Evolutionary conservation across 2,113 vertebrate species (phyloP), one percentile per base, ranked within the genome.

Genomic region (Chionodraco myersi): DNA sequence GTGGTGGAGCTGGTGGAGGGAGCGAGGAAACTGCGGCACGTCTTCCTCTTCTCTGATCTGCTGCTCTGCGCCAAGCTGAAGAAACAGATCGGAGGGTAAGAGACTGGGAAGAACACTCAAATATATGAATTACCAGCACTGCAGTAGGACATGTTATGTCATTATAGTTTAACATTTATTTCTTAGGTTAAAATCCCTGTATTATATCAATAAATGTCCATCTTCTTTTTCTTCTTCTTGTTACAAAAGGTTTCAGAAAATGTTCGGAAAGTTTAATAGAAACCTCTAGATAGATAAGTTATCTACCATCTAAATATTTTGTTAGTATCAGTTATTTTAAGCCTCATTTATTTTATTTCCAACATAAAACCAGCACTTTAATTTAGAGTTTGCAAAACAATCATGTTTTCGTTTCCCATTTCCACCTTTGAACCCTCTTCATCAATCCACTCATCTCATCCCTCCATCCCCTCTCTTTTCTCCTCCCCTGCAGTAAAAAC

Each of bases 1-100:
- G 97, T 99, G 97, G 98, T 99, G 92, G 98, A 99, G 91, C 86
- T 99, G 88, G 97, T 99, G 56, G 98, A 99, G 83, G 98, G 98
- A 10, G 94, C 96, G 65, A 96, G 98, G 82, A 99, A 99, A 75
- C 96, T 99, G 5, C 96, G 98, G 0, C 98, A 99, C 0, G 95
- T 99, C 88, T 99, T 99, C 87, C 97, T 99, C 67, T 99, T 99
- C 86, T 97, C 96, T 0, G 98, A 99, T 85, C 95, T 99, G 89
- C 96, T 99, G 86, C 96, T 99, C 45, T 99, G 98, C 63, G 96
- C 98, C 94, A 99, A 99, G 87, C 96, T 99, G 72, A 99, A 99
- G 95, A 99, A 99, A 84, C 97, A 97, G 91, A 96, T 98, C 0
- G 97, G 96, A 94, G 98, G 98, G 98, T 99, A 90, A 95, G 96